Percentiles rank a stretch among this genome's conserved stretches.
Conservation (phyloP, 2,888 invertebrate species). For the Trachelus tabidus region DNA sequence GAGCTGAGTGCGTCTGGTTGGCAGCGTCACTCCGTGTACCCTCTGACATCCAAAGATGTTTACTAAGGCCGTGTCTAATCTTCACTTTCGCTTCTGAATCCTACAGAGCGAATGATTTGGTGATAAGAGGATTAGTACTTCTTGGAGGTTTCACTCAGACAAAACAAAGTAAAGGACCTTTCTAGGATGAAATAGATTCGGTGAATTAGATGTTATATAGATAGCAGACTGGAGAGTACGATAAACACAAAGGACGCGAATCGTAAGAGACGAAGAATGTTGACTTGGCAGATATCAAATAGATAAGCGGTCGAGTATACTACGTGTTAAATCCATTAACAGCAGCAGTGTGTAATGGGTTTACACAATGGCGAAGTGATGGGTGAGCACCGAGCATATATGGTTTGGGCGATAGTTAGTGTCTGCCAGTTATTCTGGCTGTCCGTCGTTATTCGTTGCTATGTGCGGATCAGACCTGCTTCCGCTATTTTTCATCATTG, state of each 20-base stretch:
- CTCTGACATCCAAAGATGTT: background rate
- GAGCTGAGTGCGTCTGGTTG: background rate
- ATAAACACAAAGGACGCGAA: background rate
- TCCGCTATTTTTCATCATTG: background rate
- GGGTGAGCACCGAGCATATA: background rate
- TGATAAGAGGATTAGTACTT: background rate
- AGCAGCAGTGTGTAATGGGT: constrained; percentile 2
- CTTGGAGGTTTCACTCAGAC: no score
- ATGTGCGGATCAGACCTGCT: background rate
- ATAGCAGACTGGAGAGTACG: background rate
- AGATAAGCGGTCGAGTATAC: background rate
- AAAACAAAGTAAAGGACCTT: no score
- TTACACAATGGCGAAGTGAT: background rate
- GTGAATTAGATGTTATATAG: background rate
- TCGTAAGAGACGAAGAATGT: background rate
- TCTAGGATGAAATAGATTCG: no score
- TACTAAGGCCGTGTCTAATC: background rate
- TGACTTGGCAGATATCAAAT: background rate
- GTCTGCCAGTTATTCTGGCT: background rate
- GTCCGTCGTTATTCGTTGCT: background rate
- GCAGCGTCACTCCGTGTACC: background rate
- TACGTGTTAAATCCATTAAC: constrained; percentile 8
- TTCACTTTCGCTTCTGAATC: background rate
- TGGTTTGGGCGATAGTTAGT: background rate
- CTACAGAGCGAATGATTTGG: background rate